Conservation (phyloP, 2,113 vertebrate species). For the Peromyscus maniculatus region DNA sequence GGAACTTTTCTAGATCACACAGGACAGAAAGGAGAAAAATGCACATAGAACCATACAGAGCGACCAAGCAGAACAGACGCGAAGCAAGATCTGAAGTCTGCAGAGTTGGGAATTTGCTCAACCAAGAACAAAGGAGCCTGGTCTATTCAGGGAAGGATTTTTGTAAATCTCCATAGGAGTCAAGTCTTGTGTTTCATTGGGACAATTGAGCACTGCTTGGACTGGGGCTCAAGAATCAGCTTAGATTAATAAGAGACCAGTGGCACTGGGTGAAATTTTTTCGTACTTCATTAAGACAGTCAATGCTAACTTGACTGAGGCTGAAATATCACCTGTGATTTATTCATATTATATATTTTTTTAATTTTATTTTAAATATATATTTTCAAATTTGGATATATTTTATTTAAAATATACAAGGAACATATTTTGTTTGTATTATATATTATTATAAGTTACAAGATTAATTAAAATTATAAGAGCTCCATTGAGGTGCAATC, state of each 20-base stretch:
- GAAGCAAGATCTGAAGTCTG: not conserved
- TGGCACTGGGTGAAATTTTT: not conserved
- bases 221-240: not conserved
- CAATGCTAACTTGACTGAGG: too few species aligned
- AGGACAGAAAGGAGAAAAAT: not conserved
- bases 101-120: not conserved
- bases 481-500: not conserved
- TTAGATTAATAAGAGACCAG: not conserved
- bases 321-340: not conserved
- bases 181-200: not conserved
- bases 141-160: not conserved
- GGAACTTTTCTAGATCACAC: not conserved
- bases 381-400: not conserved
- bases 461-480: not conserved
- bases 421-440: not conserved
- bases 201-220: not conserved
- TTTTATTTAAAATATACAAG: not conserved
- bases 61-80: not conserved
- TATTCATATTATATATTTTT: not conserved
- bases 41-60: not conserved
- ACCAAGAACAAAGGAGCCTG: not conserved
- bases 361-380: too few species aligned
- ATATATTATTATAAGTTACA: not conserved
- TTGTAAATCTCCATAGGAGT: not conserved
- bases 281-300: not conserved